Conservation (phyloP, 2,113 vertebrate species). For the Zosterops pallidus region DNA sequence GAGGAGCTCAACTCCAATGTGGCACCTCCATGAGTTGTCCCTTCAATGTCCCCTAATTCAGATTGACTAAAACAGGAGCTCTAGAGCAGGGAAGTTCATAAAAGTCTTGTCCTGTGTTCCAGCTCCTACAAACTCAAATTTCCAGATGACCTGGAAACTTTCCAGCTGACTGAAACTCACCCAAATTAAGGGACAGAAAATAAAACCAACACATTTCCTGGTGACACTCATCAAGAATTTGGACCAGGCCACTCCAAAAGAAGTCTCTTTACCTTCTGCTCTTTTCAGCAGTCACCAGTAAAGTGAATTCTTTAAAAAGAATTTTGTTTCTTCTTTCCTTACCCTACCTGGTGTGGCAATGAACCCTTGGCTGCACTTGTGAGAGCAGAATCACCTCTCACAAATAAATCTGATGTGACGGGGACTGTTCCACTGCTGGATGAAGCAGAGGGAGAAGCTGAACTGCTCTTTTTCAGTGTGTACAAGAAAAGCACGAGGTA, state of each 20-base stretch:
- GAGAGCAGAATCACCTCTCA: neutral
- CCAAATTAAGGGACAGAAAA: neutral
- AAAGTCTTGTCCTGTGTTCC: neutral
- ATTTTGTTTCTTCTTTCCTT: neutral
- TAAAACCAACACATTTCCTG: accelerated
- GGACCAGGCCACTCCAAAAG: neutral
- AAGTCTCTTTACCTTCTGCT: neutral
- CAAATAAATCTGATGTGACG: neutral
- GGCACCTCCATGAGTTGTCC: neutral
- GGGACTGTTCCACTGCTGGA: neutral
- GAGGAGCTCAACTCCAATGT: neutral
- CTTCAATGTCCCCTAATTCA: neutral
- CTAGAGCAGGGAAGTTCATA: neutral
- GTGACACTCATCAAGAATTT: neutral
- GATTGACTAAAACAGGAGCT: neutral
- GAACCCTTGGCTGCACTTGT: neutral
- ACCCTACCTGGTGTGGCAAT: neutral
- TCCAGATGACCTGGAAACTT: neutral
- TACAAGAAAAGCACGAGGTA: neutral
- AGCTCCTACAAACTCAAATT: neutral
- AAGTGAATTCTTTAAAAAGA: neutral
- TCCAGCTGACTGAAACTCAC: neutral
- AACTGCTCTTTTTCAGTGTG: neutral
- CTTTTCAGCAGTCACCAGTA: neutral
- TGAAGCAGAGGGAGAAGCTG: neutral